Base-by-base conservation (phyloP, 2,888 invertebrate species). In the Dicycla oo region DNA sequence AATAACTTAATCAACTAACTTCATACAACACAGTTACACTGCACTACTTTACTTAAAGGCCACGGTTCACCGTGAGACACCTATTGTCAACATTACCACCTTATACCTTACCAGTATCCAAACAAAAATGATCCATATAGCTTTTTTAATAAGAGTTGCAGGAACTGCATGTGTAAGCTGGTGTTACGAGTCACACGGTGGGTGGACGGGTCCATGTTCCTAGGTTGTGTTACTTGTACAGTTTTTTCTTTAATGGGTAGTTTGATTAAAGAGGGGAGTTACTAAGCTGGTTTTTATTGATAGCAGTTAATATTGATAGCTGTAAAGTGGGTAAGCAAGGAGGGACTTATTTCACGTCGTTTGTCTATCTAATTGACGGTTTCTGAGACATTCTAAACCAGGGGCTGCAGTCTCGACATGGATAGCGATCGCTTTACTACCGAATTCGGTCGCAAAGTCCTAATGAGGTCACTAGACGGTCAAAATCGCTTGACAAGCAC, bases 21-120 rank as follows among this genome's bases (percentile, higher is more conserved):
- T 67, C 63, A 68, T 67, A 74, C 68, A 72, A 71, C 73, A 70
- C 84, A 81, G 87, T 84, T 88, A 89, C 84, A 94, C 90, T 93
- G 94, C 90, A 91, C 94, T 93, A 94, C 87, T 95, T 93, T 89
- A 92, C 91, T 91, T 90, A 87, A 88, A 86, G 82, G 85, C 91
- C 91, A 91, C 87, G 57, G 65, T 62, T 75, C 83, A 88, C 85
- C 91, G 93, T 94, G 94, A 86, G 94, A 94, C 89, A 88, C 84
- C 91, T 85, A 94, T 94, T 95, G 94, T 94, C 83, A 88, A 84
- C 68, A 74, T 72, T 61, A 82, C 91, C 84, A 88, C 65, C 69
- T 80, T 66, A 74, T 30, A 26, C 60, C 18, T 15, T n/a, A 20
- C 13, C 54, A 15, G 26, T 4, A 63, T 3, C 34, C 77, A 58